Evolutionary conservation across 2,888 invertebrate species (phyloP), one percentile per base, ranked within the genome.

Genomic region (Lasiommata megera): DNA sequence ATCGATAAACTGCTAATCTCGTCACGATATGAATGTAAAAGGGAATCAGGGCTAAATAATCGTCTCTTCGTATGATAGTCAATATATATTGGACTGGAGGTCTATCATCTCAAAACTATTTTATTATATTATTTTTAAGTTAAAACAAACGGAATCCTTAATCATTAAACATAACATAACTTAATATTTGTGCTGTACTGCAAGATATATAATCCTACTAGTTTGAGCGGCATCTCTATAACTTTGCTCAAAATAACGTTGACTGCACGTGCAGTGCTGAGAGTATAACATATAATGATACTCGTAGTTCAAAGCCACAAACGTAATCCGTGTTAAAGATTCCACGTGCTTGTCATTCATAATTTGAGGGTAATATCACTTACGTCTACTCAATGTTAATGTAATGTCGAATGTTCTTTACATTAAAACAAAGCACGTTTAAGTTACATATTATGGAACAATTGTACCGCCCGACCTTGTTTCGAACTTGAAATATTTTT

Each of bases 321-420:
- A 53, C 62, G 57, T 55, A 58, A 63, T 61, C 61, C 58, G 55
- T 58, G 58, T 56, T 58, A 56, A 76, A 74, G 68, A 66, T 63
- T 70, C 72, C 77, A 76, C 72, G 74, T 77, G 81, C 76, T 78
- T 82, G 82, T 81, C 87, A 86, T 86, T 86, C 84, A 86, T 83
- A 80, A 77, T 69, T 62, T 60, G 60, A 67, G 63, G 80, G 76
- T 79, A 79, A 73, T 74, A 75, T 72, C 67, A 65, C 72, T 70
- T 67, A 72, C 72, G 73, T 71, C 69, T 72, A 76, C 72, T 70
- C 74, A 73, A 65, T 59, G 63, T 61, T 61, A 67, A 66, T 66
- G 61, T 62, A 43, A 53, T 55, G 51, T 56, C 52, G 56, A 56
- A 46, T 41, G 55, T 58, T 57, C 54, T 41, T 6, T 41, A 56